These are phyloP conservation scores for Jaculus jaculus DNA, from an alignment of 2,113 vertebrate genomes.

Conservation along the genomic window DNA sequence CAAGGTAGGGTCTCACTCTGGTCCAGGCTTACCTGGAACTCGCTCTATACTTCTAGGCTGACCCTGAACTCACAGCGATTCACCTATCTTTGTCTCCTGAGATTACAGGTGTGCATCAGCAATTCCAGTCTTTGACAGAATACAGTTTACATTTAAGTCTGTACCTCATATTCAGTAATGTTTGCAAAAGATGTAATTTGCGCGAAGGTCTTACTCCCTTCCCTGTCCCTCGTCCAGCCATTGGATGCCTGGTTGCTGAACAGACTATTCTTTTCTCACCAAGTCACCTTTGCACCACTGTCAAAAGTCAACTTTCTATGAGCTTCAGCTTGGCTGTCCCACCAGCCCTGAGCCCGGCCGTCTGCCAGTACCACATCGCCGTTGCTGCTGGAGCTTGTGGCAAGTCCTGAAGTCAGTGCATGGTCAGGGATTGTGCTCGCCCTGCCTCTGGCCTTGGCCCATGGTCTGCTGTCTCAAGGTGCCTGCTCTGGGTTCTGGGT, in stretches of 20 bases:
- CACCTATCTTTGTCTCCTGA: too few relatives aligned
- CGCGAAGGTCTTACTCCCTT: background rate
- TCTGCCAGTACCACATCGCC: accelerated
- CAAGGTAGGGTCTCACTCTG: too few relatives aligned
- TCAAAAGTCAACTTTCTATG: accelerated
- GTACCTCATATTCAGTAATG: background rate
- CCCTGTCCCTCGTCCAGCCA: background rate
- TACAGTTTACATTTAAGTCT: too few relatives aligned
- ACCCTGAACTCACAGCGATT: too few relatives aligned
- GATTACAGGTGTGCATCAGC: too few relatives aligned
- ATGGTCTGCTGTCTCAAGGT: background rate
- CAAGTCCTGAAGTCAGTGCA: accelerated
- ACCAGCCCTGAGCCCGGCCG: accelerated
- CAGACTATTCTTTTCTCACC: background rate
- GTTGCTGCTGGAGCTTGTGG: accelerated
- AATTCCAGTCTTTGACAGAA: too few relatives aligned
- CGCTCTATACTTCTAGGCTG: too few relatives aligned
- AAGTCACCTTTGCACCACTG: accelerated
- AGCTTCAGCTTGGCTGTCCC: too few relatives aligned
- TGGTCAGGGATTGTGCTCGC: accelerated
- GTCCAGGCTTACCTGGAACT: too few relatives aligned
- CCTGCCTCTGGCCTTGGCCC: background rate
- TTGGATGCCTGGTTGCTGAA: background rate
- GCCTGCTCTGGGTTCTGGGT: accelerated
- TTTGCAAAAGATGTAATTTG: background rate